These are phyloP conservation scores for Melipona bicolor DNA, from an alignment of 2,888 invertebrate species.

Conservation along the genomic window DNA sequence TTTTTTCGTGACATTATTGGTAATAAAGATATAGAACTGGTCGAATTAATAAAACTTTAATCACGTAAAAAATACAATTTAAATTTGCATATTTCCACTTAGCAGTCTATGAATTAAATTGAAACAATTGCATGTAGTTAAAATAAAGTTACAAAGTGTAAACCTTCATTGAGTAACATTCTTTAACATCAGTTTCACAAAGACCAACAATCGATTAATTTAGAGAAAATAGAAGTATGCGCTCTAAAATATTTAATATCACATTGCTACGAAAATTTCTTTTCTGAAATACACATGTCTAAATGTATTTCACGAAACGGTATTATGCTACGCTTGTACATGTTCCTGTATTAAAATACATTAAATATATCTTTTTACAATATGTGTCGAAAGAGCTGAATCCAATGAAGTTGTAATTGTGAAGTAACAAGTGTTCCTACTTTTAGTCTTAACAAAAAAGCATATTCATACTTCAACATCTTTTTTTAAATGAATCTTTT, in stretches of 20 bases:
- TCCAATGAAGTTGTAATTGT: background rate
- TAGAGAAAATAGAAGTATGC: conserved; percentile 1
- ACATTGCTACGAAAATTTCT: conserved; percentile 15
- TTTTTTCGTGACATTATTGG: too few relatives aligned
- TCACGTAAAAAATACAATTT: conserved; percentile 20
- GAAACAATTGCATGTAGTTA: background rate
- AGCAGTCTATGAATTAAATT: background rate
- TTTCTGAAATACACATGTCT: conserved; percentile 16
- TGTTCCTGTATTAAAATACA: conserved; percentile 28
- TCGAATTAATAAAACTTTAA: conserved; percentile 12
- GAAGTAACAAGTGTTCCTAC: background rate
- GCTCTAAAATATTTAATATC: conserved; percentile 21
- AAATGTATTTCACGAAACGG: conserved; percentile 16
- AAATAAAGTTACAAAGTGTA: conserved; percentile 4
- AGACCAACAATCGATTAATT: conserved; percentile 7
- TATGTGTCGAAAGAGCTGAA: conserved; percentile 13
- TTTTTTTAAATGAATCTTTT: background rate
- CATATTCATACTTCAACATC: background rate
- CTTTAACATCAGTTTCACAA: background rate
- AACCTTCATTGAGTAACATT: background rate
- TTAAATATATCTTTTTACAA: conserved; percentile 19
- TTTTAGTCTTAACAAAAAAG: background rate
- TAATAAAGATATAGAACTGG: background rate
- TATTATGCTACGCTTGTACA: conserved; percentile 35
- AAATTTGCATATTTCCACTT: conserved; percentile 10